phyloP scores from a whole-genome alignment of 2,797 vertebrate species.

The Dromococcyx pavoninus region DNA sequence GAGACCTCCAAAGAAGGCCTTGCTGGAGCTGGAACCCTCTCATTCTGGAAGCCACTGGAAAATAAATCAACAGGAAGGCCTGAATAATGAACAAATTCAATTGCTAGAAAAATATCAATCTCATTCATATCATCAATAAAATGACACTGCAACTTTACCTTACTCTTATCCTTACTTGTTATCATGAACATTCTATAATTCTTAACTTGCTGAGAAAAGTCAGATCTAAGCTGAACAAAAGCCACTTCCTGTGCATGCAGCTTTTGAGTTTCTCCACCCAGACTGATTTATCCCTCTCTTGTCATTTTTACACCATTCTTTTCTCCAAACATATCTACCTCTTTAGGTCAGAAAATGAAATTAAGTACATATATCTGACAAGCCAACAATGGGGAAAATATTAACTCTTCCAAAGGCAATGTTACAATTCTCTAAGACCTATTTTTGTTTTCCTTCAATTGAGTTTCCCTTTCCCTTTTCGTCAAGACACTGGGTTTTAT shows the following conservation, averaged over 20 bases:
- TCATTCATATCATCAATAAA: too few species aligned
- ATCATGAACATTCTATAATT: background rate
- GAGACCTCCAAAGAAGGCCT: accelerated
- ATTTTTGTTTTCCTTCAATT: background rate
- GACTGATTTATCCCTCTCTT: background rate
- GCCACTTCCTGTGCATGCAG: background rate
- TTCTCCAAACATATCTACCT: background rate
- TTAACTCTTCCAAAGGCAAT: background rate
- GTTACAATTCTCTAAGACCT: background rate
- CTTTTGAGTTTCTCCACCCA: background rate
- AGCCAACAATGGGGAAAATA: background rate
- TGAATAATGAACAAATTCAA: too few species aligned
- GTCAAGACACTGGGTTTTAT: background rate
- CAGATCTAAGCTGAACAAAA: background rate
- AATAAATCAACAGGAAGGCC: background rate
- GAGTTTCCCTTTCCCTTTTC: background rate
- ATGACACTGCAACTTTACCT: too few species aligned
- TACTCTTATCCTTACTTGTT: background rate
- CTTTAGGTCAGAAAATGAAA: background rate
- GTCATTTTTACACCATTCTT: background rate
- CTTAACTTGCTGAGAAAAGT: background rate
- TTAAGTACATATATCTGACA: background rate
- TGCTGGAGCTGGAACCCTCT: background rate
- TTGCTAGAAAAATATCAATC: too few species aligned
- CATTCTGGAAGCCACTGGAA: background rate